Percentiles rank a stretch among this genome's conserved stretches.
Conservation (phyloP, 92 coral and sea anemone genomes). For the Palythoa heliodiscus region DNA sequence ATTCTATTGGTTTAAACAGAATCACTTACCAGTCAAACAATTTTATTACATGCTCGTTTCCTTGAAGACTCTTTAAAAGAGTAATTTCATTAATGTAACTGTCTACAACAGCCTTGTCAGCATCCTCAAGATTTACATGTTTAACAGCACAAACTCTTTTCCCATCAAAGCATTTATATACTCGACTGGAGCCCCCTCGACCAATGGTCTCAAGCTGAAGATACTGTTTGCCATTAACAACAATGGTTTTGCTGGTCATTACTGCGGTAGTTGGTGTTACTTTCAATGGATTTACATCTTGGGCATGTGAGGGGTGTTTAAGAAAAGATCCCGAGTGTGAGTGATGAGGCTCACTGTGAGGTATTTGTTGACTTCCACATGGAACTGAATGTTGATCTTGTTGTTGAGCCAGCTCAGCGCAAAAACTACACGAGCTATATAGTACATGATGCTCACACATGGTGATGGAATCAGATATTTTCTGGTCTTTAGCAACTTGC, state of each 20-base stretch:
- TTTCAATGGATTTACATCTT: constrained; percentile 1
- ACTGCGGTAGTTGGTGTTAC: constrained; percentile 17
- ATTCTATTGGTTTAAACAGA: neutral
- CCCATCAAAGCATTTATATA: constrained; percentile 69
- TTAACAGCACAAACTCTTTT: constrained; percentile 86
- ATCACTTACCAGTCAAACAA: constrained; percentile 90
- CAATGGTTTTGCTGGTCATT: constrained; percentile 47
- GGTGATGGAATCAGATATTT: neutral
- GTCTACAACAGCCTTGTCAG: constrained; percentile 81
- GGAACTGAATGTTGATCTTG: neutral
- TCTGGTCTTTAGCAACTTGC: constrained; percentile 11
- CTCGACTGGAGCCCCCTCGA: constrained; percentile 97
- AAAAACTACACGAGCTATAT: neutral
- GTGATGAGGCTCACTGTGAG: neutral
- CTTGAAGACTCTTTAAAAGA: constrained; percentile 87
- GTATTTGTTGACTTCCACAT: neutral
- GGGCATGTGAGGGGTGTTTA: neutral
- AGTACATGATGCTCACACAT: constrained; percentile 20
- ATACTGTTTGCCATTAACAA: constrained; percentile 86
- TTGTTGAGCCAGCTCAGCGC: constrained; percentile 7
- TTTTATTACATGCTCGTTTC: constrained; percentile 89
- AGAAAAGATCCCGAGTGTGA: constrained; percentile 32
- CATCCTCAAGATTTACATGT: constrained; percentile 87
- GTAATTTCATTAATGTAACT: constrained; percentile 95
- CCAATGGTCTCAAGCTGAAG: constrained; percentile 84